Percentiles rank a stretch among this genome's conserved stretches.
Conservation (phyloP, 2,797 vertebrate species). For the Darevskia mixta region DNA sequence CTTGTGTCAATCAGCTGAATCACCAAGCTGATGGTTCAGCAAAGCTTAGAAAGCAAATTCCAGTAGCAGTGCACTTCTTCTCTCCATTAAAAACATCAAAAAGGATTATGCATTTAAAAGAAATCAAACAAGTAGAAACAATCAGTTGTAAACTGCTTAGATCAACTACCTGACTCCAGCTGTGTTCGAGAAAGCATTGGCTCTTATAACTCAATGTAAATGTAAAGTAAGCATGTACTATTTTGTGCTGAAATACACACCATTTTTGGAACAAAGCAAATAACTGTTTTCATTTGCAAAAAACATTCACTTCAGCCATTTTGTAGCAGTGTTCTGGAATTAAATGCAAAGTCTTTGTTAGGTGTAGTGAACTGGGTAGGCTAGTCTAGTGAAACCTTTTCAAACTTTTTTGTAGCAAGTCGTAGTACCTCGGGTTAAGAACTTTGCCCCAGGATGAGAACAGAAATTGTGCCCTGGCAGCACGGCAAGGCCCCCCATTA, state of each 20-base stretch:
- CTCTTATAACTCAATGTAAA: neutral
- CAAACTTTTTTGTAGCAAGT: neutral
- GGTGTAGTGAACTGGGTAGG: too few species aligned
- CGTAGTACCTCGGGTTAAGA: too few species aligned
- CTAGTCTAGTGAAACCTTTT: neutral
- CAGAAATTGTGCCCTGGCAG: too few species aligned
- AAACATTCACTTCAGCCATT: neutral
- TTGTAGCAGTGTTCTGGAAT: neutral
- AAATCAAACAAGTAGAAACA: constrained; percentile 36
- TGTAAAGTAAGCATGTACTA: neutral
- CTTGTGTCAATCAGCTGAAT: constrained; percentile 6
- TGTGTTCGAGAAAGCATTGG: constrained; percentile 3
- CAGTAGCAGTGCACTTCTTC: neutral
- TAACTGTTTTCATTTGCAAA: neutral
- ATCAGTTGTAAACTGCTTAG: neutral
- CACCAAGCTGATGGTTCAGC: neutral
- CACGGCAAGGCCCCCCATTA: too few species aligned
- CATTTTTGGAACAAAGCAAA: neutral
- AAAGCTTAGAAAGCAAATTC: neutral
- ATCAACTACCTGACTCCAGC: constrained; percentile 1
- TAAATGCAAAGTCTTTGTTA: neutral
- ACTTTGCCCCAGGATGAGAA: too few species aligned
- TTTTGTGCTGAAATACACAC: neutral
- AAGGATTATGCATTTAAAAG: neutral
- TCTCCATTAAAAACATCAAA: constrained; percentile 6